phyloP scores from a whole-genome alignment of 2,797 vertebrate genomes.

The Coreius guichenoti region DNA sequence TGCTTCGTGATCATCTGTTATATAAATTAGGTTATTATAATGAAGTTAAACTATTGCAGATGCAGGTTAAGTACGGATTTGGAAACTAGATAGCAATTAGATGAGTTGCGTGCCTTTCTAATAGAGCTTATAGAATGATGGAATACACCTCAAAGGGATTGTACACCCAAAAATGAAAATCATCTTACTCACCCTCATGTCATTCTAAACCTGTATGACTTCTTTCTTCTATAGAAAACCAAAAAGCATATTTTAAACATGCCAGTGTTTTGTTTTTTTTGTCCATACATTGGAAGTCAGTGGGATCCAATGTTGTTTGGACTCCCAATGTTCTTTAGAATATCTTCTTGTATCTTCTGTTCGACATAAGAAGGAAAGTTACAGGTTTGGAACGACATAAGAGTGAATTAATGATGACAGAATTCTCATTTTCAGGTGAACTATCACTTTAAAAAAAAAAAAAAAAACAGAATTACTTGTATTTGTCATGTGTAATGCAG shows the following conservation, averaged over 20 bases:
- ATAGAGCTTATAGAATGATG: conserved; percentile 17
- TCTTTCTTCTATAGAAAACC: conserved; percentile 10
- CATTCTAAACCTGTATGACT: conserved; percentile 1
- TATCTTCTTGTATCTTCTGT: neutral
- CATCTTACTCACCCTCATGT: neutral
- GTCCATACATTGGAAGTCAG: neutral
- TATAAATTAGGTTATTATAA: conserved; percentile 74
- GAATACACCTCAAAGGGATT: neutral
- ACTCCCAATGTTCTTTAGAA: neutral
- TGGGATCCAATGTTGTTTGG: neutral
- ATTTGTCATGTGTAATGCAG: neutral
- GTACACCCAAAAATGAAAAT: neutral
- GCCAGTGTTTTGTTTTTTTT: neutral
- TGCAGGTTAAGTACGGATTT: conserved; percentile 47
- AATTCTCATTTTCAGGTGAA: neutral
- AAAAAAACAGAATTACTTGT: neutral
- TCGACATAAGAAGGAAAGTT: neutral
- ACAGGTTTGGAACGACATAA: neutral
- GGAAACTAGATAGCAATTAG: conserved; percentile 56
- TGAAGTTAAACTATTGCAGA: conserved; percentile 66
- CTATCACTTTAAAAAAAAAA: no score
- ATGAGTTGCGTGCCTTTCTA: conserved; percentile 32
- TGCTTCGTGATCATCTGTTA: conserved; percentile 70
- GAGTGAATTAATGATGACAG: neutral
- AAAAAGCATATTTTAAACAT: neutral